Evolutionary conservation across 2,797 vertebrate species (phyloP).

Genomic region (Gallinago nigripennis): DNA sequence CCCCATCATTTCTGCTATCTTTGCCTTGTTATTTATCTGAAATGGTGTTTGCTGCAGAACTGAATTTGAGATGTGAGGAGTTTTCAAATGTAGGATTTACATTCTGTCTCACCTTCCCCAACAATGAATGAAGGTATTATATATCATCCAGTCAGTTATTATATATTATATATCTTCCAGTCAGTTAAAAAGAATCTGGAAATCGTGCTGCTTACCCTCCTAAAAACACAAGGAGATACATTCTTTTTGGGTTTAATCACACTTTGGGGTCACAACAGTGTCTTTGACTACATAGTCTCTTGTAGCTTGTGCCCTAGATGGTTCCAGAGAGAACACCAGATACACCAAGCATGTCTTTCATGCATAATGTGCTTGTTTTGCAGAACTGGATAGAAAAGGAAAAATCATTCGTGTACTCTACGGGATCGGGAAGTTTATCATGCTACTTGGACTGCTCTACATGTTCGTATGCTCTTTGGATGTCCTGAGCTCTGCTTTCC

Average conservation of each 20-base stretch:
- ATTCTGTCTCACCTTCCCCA: background rate
- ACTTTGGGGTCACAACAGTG: background rate
- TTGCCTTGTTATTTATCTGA: background rate
- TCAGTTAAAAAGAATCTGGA: background rate
- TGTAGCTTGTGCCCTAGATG: background rate
- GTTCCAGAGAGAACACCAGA: background rate
- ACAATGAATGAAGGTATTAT: background rate
- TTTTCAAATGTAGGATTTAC: background rate
- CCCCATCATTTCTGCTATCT: background rate
- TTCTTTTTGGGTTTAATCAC: conserved; percentile 44
- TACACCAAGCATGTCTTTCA: background rate
- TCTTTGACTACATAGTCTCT: background rate
- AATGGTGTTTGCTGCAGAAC: background rate
- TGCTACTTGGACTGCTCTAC: conserved; percentile 90
- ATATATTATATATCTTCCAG: background rate
- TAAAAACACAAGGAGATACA: background rate
- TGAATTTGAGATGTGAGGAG: background rate
- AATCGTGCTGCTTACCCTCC: background rate
- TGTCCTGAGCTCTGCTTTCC: conserved; percentile 94
- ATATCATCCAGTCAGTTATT: background rate
- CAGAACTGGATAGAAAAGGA: conserved; percentile 87
- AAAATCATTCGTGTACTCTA: conserved; percentile 83
- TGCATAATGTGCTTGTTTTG: conserved; percentile 5
- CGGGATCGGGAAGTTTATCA: conserved; percentile 75
- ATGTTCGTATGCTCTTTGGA: conserved; percentile 95